Percentiles rank a stretch among this genome's conserved stretches.
Conservation (phyloP, 2,888 invertebrate species). For the Callyntrura sp. region DNA sequence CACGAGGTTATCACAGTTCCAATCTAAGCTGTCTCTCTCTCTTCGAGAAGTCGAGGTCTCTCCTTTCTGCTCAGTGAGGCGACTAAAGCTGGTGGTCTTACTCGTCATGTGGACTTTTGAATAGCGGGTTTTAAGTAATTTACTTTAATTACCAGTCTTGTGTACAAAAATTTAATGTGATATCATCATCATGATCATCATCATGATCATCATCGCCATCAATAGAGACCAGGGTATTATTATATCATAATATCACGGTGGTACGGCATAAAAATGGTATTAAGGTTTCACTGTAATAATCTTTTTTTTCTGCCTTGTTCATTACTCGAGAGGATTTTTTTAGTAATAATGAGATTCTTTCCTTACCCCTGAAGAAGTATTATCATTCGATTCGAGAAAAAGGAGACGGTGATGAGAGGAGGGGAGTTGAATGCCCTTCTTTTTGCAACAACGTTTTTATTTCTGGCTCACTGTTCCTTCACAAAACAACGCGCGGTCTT, state of each 20-base stretch:
- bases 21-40: constrained; percentile 33
- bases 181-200: constrained; percentile 56
- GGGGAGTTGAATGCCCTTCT: constrained; percentile 76
- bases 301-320: not conserved
- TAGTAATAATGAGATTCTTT: constrained; percentile 64
- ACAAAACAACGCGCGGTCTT: constrained; percentile 43
- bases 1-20: constrained; percentile 50
- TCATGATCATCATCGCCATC: constrained; percentile 12
- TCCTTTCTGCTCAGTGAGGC: not conserved
- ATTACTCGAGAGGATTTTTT: constrained; percentile 37
- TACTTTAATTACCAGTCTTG: constrained; percentile 60
- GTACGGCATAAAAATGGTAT: constrained; percentile 1
- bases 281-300: constrained; percentile 17
- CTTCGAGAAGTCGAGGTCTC: not conserved
- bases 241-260: constrained; percentile 17
- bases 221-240: constrained; percentile 10
- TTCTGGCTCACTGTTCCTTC: constrained; percentile 75
- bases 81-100: constrained; percentile 20
- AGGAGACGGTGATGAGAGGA: constrained; percentile 16
- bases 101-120: constrained; percentile 32
- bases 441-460: constrained; percentile 71
- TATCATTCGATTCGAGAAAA: constrained; percentile 58
- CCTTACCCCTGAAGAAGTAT: constrained; percentile 65
- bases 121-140: constrained; percentile 84
- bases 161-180: constrained; percentile 50